Conservation (phyloP, 2,113 vertebrate genomes). For the Syngnathus floridae region DNA sequence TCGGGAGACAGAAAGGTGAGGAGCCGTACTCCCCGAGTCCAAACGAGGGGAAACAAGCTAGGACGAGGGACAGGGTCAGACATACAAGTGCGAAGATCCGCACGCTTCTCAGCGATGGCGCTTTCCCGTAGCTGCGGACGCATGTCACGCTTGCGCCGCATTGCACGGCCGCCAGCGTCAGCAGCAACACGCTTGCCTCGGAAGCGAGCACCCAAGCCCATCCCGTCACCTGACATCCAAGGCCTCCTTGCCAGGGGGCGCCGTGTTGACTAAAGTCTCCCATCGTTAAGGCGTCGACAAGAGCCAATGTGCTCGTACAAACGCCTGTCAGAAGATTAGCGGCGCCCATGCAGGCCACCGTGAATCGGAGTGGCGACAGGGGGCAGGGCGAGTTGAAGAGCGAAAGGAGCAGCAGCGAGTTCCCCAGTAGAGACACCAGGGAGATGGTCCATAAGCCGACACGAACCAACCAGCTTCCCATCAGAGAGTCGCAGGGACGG, state of each 20-base stretch:
- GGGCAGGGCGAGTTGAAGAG: conserved; percentile 77
- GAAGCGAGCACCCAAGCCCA: conserved; percentile 88
- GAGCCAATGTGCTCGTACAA: conserved; percentile 80
- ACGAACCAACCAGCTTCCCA: conserved; percentile 91
- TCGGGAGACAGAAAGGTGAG: conserved; percentile 87
- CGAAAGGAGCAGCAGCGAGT: conserved; percentile 78
- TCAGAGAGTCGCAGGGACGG: conserved; percentile 87
- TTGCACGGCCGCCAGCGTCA: conserved; percentile 83
- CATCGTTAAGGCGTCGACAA: conserved; percentile 80
- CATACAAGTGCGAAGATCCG: conserved; percentile 77
- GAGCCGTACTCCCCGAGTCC: conserved; percentile 85
- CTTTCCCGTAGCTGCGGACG: conserved; percentile 73
- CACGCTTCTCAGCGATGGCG: conserved; percentile 70
- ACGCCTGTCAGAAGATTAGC: conserved; percentile 83
- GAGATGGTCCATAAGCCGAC: conserved; percentile 84
- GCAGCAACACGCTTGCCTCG: conserved; percentile 81
- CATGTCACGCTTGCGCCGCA: conserved; percentile 81
- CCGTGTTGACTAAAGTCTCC: conserved; percentile 81
- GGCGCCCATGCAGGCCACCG: conserved; percentile 82
- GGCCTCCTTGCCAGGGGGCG: conserved; percentile 81
- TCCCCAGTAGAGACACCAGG: conserved; percentile 80
- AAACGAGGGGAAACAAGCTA: conserved; percentile 77
- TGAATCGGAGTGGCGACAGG: conserved; percentile 82
- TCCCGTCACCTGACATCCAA: conserved; percentile 81
- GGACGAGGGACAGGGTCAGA: conserved; percentile 72